phyloP scores from a whole-genome alignment of 2,113 vertebrate genomes.

The Bombycilla garrulus region DNA sequence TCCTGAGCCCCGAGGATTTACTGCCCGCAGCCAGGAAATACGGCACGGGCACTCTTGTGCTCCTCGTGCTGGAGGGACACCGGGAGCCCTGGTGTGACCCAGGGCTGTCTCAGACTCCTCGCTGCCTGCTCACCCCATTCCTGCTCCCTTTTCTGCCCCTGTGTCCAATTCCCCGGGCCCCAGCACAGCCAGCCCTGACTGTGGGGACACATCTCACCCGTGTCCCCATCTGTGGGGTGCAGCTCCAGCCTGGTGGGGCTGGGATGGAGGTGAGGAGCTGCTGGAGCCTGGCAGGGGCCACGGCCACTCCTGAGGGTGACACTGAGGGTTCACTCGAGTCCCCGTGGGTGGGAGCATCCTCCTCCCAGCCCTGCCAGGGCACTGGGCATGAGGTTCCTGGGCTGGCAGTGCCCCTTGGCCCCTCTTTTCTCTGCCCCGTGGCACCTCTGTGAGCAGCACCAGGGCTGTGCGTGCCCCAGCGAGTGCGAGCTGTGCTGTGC shows the following conservation, averaged over 20 bases:
- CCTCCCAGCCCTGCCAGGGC: neutral
- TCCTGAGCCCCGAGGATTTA: neutral
- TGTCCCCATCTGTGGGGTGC: neutral
- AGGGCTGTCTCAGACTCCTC: neutral
- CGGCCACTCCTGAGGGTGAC: neutral
- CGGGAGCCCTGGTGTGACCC: neutral
- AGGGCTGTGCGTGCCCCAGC: neutral
- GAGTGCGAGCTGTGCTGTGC: rapidly evolving
- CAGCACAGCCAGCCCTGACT: rapidly evolving
- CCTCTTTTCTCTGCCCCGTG: neutral
- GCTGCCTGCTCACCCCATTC: neutral
- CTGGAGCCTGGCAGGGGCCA: neutral
- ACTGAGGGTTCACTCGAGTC: neutral
- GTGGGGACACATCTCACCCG: neutral
- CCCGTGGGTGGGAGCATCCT: neutral
- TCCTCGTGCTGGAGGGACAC: neutral
- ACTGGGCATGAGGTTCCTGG: rapidly evolving
- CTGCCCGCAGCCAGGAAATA: neutral
- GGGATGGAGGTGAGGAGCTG: neutral
- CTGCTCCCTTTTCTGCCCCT: neutral
- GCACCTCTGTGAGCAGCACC: neutral
- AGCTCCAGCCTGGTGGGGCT: neutral
- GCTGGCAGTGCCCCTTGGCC: rapidly evolving
- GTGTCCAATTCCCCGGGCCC: rapidly evolving
- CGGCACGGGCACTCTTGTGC: rapidly evolving